These are phyloP conservation scores for Temnothorax nylanderi DNA, from an alignment of 1,140 invertebrate species.

Conservation along the genomic window DNA sequence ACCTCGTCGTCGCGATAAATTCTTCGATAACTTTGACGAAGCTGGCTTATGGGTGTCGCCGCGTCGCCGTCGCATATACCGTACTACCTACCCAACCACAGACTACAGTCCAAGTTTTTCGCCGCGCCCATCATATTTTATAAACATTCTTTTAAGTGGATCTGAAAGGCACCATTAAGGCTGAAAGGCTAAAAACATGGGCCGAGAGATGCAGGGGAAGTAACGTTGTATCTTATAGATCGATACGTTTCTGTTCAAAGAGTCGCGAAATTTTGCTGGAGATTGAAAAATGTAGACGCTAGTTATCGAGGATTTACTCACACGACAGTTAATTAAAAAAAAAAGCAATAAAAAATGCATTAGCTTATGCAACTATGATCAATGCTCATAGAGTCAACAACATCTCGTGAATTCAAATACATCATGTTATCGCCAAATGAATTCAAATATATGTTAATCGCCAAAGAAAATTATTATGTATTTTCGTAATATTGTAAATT, in stretches of 20 bases:
- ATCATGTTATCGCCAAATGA: neutral
- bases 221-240: slow-evolving; percentile 43
- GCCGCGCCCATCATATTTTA: slow-evolving; percentile 64
- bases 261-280: neutral
- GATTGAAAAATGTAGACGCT: neutral
- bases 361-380: neutral
- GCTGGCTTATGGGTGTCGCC: slow-evolving; percentile 29
- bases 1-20: slow-evolving; percentile 63
- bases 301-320: neutral
- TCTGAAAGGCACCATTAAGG: slow-evolving; percentile 66
- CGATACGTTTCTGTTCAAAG: slow-evolving; percentile 37
- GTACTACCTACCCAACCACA: neutral
- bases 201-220: slow-evolving; percentile 45
- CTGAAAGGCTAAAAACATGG: slow-evolving; percentile 57
- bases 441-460: neutral
- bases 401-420: neutral
- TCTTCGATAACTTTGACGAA: slow-evolving; percentile 60
- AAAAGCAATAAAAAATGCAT: neutral
- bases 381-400: neutral
- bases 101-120: slow-evolving; percentile 23
- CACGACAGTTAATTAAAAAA: neutral
- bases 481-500: slow-evolving; percentile 9
- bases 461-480: neutral
- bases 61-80: slow-evolving; percentile 16
- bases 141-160: slow-evolving; percentile 68